phyloP scores from a whole-genome alignment of 2,797 vertebrate species.

The Sphenopsis melanotis region DNA sequence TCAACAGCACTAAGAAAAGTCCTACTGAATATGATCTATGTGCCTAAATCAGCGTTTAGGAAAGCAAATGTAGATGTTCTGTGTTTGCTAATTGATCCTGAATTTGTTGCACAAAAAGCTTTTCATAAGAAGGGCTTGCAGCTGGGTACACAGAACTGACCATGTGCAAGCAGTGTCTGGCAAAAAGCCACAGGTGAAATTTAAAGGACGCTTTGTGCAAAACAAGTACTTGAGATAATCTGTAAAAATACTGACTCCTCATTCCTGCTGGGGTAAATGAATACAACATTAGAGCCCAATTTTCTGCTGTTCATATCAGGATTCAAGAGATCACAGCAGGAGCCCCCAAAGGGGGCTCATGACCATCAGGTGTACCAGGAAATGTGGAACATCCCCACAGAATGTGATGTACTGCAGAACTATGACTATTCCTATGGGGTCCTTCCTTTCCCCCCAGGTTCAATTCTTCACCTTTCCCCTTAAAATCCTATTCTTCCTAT shows the following conservation, averaged over 20 bases:
- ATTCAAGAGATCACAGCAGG: background rate
- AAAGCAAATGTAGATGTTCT: background rate
- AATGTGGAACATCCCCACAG: background rate
- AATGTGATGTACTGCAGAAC: rapidly evolving
- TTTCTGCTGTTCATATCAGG: background rate
- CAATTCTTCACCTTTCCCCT: background rate
- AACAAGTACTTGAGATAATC: background rate
- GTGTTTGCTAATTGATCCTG: background rate
- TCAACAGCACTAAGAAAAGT: background rate
- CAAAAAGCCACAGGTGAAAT: background rate
- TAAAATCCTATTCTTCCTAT: background rate
- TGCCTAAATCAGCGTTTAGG: background rate
- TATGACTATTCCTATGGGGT: background rate
- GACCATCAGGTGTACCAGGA: background rate
- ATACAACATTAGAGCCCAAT: background rate
- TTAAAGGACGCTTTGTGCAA: background rate
- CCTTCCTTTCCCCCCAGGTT: background rate
- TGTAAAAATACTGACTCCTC: background rate
- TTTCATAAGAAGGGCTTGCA: background rate
- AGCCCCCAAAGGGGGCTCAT: background rate
- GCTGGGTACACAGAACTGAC: constrained; percentile 29
- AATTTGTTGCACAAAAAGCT: background rate
- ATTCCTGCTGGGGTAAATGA: background rate
- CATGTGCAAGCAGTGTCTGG: background rate
- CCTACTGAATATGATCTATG: no score